These are phyloP conservation scores for Pampus argenteus DNA, from an alignment of 2,797 vertebrate genomes.

Conservation along the genomic window DNA sequence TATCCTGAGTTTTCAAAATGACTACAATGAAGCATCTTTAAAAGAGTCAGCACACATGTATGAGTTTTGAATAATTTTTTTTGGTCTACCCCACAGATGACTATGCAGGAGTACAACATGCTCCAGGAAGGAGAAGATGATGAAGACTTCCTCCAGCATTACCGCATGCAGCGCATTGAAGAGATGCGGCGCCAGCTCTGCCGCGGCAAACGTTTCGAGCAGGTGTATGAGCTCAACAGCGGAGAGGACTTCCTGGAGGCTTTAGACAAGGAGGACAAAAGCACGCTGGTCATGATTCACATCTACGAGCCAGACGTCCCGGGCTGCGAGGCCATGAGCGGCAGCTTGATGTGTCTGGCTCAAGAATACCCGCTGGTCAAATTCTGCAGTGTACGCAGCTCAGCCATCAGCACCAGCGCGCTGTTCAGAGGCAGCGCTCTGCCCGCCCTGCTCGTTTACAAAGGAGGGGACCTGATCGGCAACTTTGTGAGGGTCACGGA, in stretches of 20 bases:
- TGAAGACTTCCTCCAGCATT: conserved; percentile 94
- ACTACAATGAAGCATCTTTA: not conserved
- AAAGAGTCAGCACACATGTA: not conserved
- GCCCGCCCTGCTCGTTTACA: conserved; percentile 95
- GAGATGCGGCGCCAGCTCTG: conserved; percentile 94
- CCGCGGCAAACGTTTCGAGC: conserved; percentile 90
- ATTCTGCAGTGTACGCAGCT: conserved; percentile 94
- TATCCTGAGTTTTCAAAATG: no score
- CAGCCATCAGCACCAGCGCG: conserved; percentile 92
- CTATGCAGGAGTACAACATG: conserved; percentile 90
- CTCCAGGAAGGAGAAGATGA: conserved; percentile 90
- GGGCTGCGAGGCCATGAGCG: conserved; percentile 92
- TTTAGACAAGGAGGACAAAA: conserved; percentile 92
- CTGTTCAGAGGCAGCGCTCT: conserved; percentile 94
- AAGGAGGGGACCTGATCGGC: conserved; percentile 94
- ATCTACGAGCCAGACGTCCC: conserved; percentile 93
- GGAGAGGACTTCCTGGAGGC: conserved; percentile 95
- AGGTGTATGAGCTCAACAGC: conserved; percentile 90
- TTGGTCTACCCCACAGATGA: conserved; percentile 84
- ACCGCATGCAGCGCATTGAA: conserved; percentile 95
- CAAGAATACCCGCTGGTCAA: conserved; percentile 94
- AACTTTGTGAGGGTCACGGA: conserved; percentile 97
- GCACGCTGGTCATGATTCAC: conserved; percentile 93
- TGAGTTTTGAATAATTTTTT: not conserved
- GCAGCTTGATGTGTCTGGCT: conserved; percentile 95